Percentiles rank a stretch among this genome's conserved stretches.
phyloP scores from a whole-genome alignment of 2,888 invertebrate species.

The Tenthredo amoena region DNA sequence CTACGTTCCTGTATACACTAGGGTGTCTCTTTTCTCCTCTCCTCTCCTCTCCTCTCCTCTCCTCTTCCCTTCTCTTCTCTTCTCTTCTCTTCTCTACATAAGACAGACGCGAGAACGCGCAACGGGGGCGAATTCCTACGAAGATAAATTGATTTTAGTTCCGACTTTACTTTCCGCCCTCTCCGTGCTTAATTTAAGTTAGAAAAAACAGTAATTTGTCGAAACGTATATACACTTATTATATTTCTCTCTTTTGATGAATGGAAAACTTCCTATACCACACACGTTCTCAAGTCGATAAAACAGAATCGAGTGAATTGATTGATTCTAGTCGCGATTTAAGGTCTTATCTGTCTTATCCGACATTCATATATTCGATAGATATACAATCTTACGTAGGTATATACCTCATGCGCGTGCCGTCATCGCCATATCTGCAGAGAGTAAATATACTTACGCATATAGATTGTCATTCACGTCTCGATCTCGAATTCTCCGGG shows the following conservation, averaged over 20 bases:
- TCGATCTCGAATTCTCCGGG: constrained; percentile 36
- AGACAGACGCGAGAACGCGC: constrained; percentile 14
- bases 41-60: not conserved
- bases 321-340: not conserved
- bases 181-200: not conserved
- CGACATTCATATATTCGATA: not conserved
- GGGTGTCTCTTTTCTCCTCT: constrained; percentile 9
- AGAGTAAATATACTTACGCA: constrained; percentile 14
- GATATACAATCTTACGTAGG: not conserved
- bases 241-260: too few relatives aligned
- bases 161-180: not conserved
- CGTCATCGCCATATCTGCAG: constrained; percentile 7
- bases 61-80: not conserved
- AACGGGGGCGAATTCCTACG: constrained; percentile 16
- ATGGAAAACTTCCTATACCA: too few relatives aligned
- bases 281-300: not conserved
- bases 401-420: not conserved
- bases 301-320: not conserved
- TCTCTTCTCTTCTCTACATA: not conserved
- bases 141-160: constrained; percentile 37
- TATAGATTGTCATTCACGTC: constrained; percentile 71
- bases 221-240: too few relatives aligned
- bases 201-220: too few relatives aligned
- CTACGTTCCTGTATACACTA: not conserved
- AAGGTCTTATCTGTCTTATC: not conserved